phyloP scores from a whole-genome alignment of 1,140 invertebrate species.

The Psilanteris sp. region DNA sequence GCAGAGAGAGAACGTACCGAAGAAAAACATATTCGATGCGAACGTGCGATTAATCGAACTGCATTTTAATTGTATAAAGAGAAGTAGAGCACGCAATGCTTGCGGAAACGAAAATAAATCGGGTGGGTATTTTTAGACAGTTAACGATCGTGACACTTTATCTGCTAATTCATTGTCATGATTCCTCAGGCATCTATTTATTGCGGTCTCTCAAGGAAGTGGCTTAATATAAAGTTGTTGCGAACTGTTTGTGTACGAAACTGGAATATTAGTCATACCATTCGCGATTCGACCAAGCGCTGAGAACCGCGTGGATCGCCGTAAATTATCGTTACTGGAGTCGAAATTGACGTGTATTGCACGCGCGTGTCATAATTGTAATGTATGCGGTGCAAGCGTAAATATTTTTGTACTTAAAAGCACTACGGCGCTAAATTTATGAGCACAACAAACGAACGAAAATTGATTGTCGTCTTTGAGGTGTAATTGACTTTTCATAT shows the following conservation, averaged over 20 bases:
- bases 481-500: too few relatives aligned
- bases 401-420: conserved; percentile 12
- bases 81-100: conserved; percentile 45
- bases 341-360: conserved; percentile 24
- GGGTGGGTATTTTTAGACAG: conserved; percentile 57
- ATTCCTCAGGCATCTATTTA: conserved; percentile 61
- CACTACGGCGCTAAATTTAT: not conserved
- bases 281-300: conserved; percentile 1
- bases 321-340: conserved; percentile 25
- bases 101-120: conserved; percentile 57
- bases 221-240: conserved; percentile 56
- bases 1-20: not conserved
- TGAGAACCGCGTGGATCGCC: not conserved
- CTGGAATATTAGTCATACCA: conserved; percentile 14
- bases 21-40: not conserved
- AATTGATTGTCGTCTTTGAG: too few relatives aligned
- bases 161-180: conserved; percentile 67
- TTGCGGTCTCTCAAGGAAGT: conserved; percentile 55
- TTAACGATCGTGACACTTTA: conserved; percentile 66
- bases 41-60: conserved; percentile 39
- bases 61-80: conserved; percentile 50
- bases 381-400: conserved; percentile 14
- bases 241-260: conserved; percentile 29
- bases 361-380: conserved; percentile 11
- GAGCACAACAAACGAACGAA: conserved; percentile 1